Conservation (phyloP, 2,888 invertebrate genomes). For the Eucriotettix oculatus region DNA sequence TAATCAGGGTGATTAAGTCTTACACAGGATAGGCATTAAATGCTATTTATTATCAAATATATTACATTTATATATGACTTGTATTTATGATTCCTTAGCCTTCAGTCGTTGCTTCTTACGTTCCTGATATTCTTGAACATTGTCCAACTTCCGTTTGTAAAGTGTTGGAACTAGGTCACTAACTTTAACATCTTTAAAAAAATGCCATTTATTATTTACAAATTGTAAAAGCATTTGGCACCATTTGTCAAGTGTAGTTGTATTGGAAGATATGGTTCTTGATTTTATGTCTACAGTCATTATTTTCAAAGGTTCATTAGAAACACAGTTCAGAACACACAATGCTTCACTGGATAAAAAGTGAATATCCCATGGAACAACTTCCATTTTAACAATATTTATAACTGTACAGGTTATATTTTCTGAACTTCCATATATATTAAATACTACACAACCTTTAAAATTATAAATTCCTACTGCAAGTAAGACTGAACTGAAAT, state of each 20-base stretch:
- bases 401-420: constrained; percentile 18
- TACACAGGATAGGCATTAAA: too few species aligned
- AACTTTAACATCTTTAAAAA: constrained; percentile 3
- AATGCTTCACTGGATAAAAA: constrained; percentile 20
- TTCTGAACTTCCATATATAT: constrained; percentile 19
- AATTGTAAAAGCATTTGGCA: background rate
- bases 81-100: background rate
- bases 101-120: constrained; percentile 38
- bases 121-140: constrained; percentile 62
- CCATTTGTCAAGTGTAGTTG: constrained; percentile 10
- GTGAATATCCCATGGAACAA: constrained; percentile 29
- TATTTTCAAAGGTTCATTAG: background rate
- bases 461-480: constrained; percentile 35
- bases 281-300: background rate
- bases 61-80: too few species aligned
- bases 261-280: constrained; percentile 16
- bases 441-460: constrained; percentile 30
- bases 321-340: constrained; percentile 7
- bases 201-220: constrained; percentile 14
- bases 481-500: constrained; percentile 27
- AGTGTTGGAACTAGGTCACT: constrained; percentile 33
- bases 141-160: constrained; percentile 65
- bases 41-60: too few species aligned
- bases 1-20: too few species aligned
- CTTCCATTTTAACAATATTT: constrained; percentile 26